phyloP scores from a whole-genome alignment of 2,888 invertebrate species.

The Geotrupes spiniger region DNA sequence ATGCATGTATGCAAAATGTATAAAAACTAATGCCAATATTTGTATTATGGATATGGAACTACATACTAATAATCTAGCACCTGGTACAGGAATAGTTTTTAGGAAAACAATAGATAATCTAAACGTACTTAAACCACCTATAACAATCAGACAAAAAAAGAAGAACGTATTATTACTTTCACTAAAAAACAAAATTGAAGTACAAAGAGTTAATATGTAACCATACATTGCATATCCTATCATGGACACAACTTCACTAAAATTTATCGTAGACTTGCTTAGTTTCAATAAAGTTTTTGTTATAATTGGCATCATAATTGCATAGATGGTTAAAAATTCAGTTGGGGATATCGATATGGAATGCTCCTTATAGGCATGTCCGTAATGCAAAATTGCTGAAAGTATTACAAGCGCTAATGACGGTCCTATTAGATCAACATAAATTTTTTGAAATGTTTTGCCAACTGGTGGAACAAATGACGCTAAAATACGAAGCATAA shows the following conservation, averaged over 20 bases:
- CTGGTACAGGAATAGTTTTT: constrained; percentile 50
- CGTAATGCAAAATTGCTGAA: constrained; percentile 44
- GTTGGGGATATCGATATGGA: constrained; percentile 40
- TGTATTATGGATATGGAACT: constrained; percentile 50
- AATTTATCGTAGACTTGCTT: constrained; percentile 42
- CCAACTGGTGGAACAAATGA: constrained; percentile 50
- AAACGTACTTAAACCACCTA: constrained; percentile 52
- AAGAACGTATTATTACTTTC: constrained; percentile 51
- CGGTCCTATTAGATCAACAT: constrained; percentile 52
- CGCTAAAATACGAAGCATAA: constrained; percentile 43
- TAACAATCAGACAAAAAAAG: constrained; percentile 48
- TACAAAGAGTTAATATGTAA: constrained; percentile 48
- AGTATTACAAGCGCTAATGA: constrained; percentile 45
- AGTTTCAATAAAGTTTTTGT: constrained; percentile 43
- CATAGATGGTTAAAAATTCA: constrained; percentile 41
- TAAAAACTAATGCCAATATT: constrained; percentile 52
- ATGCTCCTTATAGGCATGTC: constrained; percentile 42
- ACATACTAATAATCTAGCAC: constrained; percentile 52
- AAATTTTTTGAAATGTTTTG: constrained; percentile 41
- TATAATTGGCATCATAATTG: constrained; percentile 42
- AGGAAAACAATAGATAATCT: constrained; percentile 51
- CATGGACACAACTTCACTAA: constrained; percentile 47
- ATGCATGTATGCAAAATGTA: constrained; percentile 56
- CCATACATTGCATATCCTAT: constrained; percentile 53
- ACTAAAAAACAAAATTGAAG: constrained; percentile 48